Conservation (phyloP, 1,140 invertebrate genomes). For the Drosophila mauritiana region DNA sequence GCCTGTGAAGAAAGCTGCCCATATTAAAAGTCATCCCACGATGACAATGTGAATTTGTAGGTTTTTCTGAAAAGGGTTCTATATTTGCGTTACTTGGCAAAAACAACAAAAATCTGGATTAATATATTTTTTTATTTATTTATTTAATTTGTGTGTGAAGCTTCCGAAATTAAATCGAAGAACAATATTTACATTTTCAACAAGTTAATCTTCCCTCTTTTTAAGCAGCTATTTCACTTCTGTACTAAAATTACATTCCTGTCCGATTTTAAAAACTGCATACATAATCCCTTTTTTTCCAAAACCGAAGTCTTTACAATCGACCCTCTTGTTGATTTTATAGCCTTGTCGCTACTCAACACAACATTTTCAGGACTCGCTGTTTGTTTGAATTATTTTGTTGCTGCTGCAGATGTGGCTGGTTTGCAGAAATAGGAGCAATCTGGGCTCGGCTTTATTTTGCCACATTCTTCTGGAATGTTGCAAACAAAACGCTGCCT, state of each 20-base stretch:
- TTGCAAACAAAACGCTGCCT: conserved; percentile 60
- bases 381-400: conserved; percentile 69
- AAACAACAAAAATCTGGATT: neutral
- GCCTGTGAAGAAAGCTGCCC: neutral
- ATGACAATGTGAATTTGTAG: neutral
- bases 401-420: conserved; percentile 42
- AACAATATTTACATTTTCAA: no score
- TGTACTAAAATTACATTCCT: neutral
- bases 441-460: conserved; percentile 74
- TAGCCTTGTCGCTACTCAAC: conserved; percentile 67
- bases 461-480: conserved; percentile 28
- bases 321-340: conserved; percentile 65
- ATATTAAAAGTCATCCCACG: neutral
- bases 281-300: conserved; percentile 1
- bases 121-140: neutral
- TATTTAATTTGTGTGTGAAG: neutral
- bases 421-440: conserved; percentile 36
- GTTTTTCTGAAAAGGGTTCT: neutral
- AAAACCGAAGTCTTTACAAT: conserved; percentile 23
- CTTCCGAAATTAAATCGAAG: no score
- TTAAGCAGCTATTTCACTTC: no score
- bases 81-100: neutral
- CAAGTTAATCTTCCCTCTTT: no score
- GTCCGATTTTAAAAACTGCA: neutral
- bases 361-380: conserved; percentile 54